These are phyloP conservation scores for Eristalis pertinax DNA, from an alignment of 2,888 invertebrate genomes.

Conservation along the genomic window DNA sequence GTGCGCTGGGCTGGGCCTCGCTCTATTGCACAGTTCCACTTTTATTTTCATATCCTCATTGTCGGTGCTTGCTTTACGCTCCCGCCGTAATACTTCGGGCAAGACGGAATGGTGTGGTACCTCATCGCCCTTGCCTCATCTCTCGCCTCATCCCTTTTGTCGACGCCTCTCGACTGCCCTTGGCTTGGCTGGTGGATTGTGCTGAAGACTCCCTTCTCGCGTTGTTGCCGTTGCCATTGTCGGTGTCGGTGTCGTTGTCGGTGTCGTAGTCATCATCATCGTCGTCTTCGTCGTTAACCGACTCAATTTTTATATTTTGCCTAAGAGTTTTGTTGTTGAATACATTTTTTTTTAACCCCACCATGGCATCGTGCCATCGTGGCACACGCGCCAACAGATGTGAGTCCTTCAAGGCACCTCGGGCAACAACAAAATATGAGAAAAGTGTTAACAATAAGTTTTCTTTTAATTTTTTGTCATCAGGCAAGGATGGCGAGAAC, in stretches of 20 bases:
- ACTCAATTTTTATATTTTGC: conserved; percentile 62
- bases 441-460: conserved; percentile 71
- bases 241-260: not conserved
- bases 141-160: not conserved
- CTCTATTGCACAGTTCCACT: conserved; percentile 38
- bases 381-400: conserved; percentile 44
- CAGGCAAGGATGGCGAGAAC: conserved; percentile 40
- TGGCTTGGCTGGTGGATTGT: conserved; percentile 16
- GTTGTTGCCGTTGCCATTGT: too few species aligned
- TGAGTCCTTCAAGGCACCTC: conserved; percentile 58
- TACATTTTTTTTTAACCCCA: conserved; percentile 65
- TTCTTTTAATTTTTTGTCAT: conserved; percentile 68
- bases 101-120: not conserved
- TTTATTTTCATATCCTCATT: conserved; percentile 35
- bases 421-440: conserved; percentile 21
- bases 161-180: conserved; percentile 25
- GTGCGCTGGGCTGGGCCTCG: not conserved
- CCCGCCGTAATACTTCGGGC: not conserved
- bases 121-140: not conserved
- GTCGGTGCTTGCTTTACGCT: not conserved
- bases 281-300: conserved; percentile 46
- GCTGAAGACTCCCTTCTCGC: not conserved
- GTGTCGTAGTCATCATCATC: not conserved
- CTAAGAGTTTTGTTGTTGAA: conserved; percentile 58
- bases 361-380: conserved; percentile 13